phyloP scores from a whole-genome alignment of 2,113 vertebrate genomes.

The Channa maculata region DNA sequence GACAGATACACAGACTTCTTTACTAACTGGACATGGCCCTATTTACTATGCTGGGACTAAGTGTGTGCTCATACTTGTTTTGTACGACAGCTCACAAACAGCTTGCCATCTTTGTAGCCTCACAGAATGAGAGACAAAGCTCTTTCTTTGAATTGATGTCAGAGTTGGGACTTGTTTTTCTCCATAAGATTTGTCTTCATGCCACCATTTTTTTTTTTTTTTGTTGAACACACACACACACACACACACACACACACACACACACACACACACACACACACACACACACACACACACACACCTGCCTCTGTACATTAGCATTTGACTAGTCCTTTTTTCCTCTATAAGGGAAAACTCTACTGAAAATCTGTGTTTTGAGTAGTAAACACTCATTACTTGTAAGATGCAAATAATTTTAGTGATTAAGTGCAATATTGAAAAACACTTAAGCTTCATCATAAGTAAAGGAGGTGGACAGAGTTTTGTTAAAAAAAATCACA shows the following conservation, averaged over 20 bases:
- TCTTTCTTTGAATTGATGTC: constrained; percentile 62
- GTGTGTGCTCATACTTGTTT: constrained; percentile 7
- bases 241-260: constrained; percentile 44
- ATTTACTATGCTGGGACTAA: constrained; percentile 21
- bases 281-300: constrained; percentile 48
- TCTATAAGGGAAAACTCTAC: no score
- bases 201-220: neutral
- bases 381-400: no score
- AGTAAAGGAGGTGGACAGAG: no score
- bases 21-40: constrained; percentile 41
- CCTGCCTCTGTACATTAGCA: constrained; percentile 23
- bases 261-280: constrained; percentile 35
- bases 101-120: constrained; percentile 1
- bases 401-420: no score
- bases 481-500: no score
- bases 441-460: no score
- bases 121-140: constrained; percentile 6
- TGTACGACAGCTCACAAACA: constrained; percentile 23
- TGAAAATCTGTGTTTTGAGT: no score
- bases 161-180: constrained; percentile 31
- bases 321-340: no score
- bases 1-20: constrained; percentile 43
- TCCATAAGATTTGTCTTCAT: constrained; percentile 10
- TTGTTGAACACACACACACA: constrained; percentile 14
- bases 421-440: no score